Conservation (phyloP, 92 coral and sea anemone genomes). For the Epizoanthus illoricatus region DNA sequence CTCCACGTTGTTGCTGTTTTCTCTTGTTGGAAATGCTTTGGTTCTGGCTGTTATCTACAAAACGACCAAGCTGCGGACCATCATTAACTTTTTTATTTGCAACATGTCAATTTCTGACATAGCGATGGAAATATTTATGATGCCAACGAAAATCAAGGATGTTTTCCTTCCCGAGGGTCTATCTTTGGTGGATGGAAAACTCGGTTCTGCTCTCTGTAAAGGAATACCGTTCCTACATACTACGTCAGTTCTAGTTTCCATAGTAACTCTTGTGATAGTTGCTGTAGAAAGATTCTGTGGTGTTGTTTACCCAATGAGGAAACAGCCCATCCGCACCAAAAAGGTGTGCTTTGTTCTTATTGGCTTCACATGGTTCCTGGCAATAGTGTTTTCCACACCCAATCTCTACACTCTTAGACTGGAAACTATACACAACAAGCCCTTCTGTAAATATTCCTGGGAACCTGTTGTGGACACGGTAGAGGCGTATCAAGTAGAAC, state of each 20-base stretch:
- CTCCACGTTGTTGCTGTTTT: conserved; percentile 23
- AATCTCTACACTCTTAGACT: conserved; percentile 35
- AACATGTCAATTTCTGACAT: conserved; percentile 62
- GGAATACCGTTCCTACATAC: conserved; percentile 3
- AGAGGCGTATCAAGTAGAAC: background rate
- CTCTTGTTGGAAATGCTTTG: conserved; percentile 43
- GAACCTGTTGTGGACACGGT: conserved; percentile 18
- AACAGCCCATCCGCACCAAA: conserved; percentile 39
- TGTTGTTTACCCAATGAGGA: conserved; percentile 45
- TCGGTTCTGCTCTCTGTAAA: conserved; percentile 48
- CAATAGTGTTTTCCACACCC: conserved; percentile 26
- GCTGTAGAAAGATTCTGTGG: conserved; percentile 58
- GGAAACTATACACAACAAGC: background rate
- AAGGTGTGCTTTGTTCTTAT: conserved; percentile 39
- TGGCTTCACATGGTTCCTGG: conserved; percentile 44
- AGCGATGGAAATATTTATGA: conserved; percentile 14
- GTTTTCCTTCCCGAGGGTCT: conserved; percentile 27
- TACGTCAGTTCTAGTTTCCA: conserved; percentile 40
- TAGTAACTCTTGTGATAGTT: conserved; percentile 47
- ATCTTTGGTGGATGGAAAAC: conserved; percentile 43
- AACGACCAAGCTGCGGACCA: conserved; percentile 42
- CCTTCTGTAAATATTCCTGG: conserved; percentile 29
- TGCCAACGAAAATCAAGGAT: conserved; percentile 40
- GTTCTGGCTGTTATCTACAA: conserved; percentile 40
- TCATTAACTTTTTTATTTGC: conserved; percentile 52